Percentiles rank a stretch among this genome's conserved stretches.
Evolutionary conservation across 1,140 invertebrate genomes (phyloP).

Genomic region (Polyergus mexicanus): DNA sequence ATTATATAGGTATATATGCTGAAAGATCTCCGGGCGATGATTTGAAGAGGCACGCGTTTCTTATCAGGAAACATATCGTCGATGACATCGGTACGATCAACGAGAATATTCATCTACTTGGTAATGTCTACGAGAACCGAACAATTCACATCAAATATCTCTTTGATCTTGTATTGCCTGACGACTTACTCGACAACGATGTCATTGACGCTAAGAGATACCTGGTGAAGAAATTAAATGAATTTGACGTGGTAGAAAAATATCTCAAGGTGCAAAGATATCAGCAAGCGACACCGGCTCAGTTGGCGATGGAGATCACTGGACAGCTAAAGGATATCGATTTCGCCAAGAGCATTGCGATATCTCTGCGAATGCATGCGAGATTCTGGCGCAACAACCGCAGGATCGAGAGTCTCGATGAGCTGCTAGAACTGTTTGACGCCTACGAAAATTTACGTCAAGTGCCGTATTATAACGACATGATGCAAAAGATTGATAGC

Average conservation of each 20-base stretch:
- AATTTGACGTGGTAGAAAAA: constrained; percentile 54
- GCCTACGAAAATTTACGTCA: constrained; percentile 72
- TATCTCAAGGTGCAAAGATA: constrained; percentile 70
- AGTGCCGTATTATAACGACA: constrained; percentile 11
- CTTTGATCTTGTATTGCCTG: constrained; percentile 72
- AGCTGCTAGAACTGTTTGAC: constrained; percentile 71
- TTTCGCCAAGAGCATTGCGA: constrained; percentile 65
- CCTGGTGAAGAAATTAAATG: constrained; percentile 47
- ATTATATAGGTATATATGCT: constrained; percentile 30
- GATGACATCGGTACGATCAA: constrained; percentile 65
- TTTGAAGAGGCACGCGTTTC: constrained; percentile 14
- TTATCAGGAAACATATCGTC: constrained; percentile 57
- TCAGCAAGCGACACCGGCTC: constrained; percentile 67
- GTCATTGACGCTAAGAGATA: constrained; percentile 70
- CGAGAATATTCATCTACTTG: constrained; percentile 76
- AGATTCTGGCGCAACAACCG: constrained; percentile 68
- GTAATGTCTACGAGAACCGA: constrained; percentile 69
- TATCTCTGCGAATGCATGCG: constrained; percentile 65
- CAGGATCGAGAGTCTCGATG: constrained; percentile 69
- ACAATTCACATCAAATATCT: constrained; percentile 72
- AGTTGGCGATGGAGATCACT: constrained; percentile 70
- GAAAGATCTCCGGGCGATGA: not conserved
- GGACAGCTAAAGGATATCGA: constrained; percentile 66
- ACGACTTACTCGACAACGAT: constrained; percentile 69
- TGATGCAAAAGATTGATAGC: constrained; percentile 55